These are phyloP conservation scores for Eretmochelys imbricata DNA, from an alignment of 2,113 vertebrate species.

Conservation along the genomic window DNA sequence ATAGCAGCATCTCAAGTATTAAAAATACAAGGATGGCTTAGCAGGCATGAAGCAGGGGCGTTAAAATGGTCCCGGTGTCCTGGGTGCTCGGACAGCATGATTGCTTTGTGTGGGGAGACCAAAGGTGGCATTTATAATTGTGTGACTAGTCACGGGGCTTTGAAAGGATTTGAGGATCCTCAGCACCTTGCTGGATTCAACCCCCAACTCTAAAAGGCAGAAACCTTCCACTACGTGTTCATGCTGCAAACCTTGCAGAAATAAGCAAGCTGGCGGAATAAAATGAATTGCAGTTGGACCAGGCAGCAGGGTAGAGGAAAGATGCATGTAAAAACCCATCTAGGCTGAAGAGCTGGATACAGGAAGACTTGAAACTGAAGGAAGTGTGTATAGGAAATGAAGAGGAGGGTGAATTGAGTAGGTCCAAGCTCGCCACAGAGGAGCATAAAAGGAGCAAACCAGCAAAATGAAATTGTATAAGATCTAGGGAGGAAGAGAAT, in stretches of 20 bases:
- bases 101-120: neutral
- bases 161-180: neutral
- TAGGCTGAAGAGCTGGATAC: conserved; percentile 26
- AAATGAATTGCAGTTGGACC: neutral
- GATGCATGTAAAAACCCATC: neutral
- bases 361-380: neutral
- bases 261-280: rapidly evolving
- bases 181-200: neutral
- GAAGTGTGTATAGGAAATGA: conserved; percentile 22
- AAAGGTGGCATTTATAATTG: rapidly evolving
- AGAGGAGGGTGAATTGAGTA: neutral
- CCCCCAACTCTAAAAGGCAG: neutral
- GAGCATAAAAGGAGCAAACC: conserved; percentile 21
- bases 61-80: neutral
- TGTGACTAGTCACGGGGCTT: neutral
- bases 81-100: neutral
- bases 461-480: conserved; percentile 12
- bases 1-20: neutral
- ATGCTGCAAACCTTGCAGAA: rapidly evolving
- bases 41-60: neutral
- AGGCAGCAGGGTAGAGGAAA: neutral
- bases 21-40: neutral
- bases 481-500: neutral
- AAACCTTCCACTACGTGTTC: neutral
- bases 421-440: neutral